Conservation (phyloP, 2,888 invertebrate genomes). For the Sminthurinus aureus region DNA sequence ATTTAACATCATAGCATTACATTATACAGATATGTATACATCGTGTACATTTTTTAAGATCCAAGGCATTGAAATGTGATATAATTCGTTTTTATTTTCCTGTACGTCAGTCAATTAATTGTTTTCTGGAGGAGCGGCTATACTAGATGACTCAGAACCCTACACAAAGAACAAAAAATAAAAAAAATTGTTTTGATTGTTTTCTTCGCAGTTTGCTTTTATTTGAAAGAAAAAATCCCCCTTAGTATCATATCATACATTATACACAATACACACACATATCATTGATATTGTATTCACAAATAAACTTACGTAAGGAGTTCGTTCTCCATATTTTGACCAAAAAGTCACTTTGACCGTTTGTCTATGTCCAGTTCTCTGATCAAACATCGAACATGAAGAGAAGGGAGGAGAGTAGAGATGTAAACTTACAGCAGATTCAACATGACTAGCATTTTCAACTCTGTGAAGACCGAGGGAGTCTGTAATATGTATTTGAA, state of each 20-base stretch:
- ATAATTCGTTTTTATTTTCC: too few relatives aligned
- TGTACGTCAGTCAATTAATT: not conserved
- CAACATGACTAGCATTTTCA: slow-evolving; percentile 89
- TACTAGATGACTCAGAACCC: not conserved
- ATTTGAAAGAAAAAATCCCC: too few relatives aligned
- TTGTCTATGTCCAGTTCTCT: slow-evolving; percentile 81
- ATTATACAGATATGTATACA: too few relatives aligned
- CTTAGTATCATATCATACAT: too few relatives aligned
- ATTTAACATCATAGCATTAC: not conserved
- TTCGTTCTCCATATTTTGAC: slow-evolving; percentile 86
- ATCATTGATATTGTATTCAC: not conserved
- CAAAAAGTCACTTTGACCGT: slow-evolving; percentile 84
- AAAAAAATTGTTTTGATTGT: not conserved
- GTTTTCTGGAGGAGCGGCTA: slow-evolving; percentile 5
- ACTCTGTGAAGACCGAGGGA: slow-evolving; percentile 93
- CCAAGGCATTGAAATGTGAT: too few relatives aligned
- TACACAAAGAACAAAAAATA: not conserved
- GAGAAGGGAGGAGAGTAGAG: slow-evolving; percentile 94
- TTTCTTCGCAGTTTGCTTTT: too few relatives aligned
- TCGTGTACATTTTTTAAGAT: too few relatives aligned
- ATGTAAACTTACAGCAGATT: slow-evolving; percentile 90
- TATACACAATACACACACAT: too few relatives aligned
- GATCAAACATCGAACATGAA: slow-evolving; percentile 88
- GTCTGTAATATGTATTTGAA: slow-evolving; percentile 77
- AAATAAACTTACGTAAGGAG: slow-evolving; percentile 35